Evolutionary conservation across 2,888 invertebrate species (phyloP).

Genomic region (Drosophila mimetica): DNA sequence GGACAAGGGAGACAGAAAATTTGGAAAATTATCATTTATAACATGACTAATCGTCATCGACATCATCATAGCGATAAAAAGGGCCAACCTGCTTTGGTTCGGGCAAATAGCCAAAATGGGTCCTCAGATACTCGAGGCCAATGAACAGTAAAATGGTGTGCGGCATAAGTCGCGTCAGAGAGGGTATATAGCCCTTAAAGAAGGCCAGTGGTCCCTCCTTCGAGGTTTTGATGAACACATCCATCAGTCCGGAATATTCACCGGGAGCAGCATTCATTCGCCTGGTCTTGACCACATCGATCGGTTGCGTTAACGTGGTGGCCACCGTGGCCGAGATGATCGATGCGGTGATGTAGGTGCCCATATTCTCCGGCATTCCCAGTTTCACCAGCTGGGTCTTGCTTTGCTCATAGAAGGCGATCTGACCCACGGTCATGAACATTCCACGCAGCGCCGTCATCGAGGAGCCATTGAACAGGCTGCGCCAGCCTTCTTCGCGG

Average conservation of each 20-base stretch:
- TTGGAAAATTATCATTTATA: not conserved
- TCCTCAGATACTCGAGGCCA: slow-evolving; percentile 95
- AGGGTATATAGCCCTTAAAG: slow-evolving; percentile 97
- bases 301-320: slow-evolving; percentile 92
- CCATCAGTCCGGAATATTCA: slow-evolving; percentile 90
- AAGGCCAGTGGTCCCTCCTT: slow-evolving; percentile 95
- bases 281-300: slow-evolving; percentile 98
- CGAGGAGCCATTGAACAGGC: slow-evolving; percentile 93
- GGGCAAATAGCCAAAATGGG: slow-evolving; percentile 88
- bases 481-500: slow-evolving; percentile 90
- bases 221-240: slow-evolving; percentile 91
- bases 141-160: slow-evolving; percentile 98
- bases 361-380: slow-evolving; percentile 91
- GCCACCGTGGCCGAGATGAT: slow-evolving; percentile 88
- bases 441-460: slow-evolving; percentile 95
- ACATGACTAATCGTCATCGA: not conserved
- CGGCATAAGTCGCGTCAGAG: slow-evolving; percentile 96
- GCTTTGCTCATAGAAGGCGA: slow-evolving; percentile 98
- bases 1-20: not conserved
- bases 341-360: slow-evolving; percentile 95
- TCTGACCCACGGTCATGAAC: slow-evolving; percentile 98
- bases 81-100: slow-evolving; percentile 11
- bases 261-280: slow-evolving; percentile 98
- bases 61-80: not conserved
- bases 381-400: slow-evolving; percentile 87